A percentile compares a stretch with the other conserved stretches of the same genome.
These are phyloP conservation scores for Hemithea aestivaria DNA, from an alignment of 2,888 invertebrate species.

Conservation along the genomic window DNA sequence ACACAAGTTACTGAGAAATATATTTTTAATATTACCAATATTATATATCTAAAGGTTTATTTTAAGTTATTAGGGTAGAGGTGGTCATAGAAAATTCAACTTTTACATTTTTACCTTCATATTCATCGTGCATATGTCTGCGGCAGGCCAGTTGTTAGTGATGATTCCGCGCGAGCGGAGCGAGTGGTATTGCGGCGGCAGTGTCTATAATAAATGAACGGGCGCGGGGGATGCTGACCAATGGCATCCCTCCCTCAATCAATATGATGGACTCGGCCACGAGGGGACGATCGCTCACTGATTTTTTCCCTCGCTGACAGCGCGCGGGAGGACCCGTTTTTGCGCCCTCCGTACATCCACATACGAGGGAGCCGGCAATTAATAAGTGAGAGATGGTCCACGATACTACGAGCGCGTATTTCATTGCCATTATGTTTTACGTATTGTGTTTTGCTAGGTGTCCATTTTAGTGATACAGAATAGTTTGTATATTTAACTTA, in stretches of 20 bases:
- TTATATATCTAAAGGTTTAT: no score
- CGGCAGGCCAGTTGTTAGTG: conserved; percentile 12
- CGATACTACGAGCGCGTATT: conserved; percentile 24
- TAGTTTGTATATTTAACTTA: no score
- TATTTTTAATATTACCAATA: no score
- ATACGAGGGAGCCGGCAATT: conserved; percentile 70
- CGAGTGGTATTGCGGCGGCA: conserved; percentile 36
- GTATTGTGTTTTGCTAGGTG: no score
- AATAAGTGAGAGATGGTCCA: conserved; percentile 65
- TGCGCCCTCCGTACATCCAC: conserved; percentile 67
- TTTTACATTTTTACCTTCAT: no score
- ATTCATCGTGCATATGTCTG: no score
- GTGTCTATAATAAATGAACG: conserved; percentile 81
- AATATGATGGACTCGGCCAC: conserved; percentile 80
- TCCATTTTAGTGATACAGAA: no score
- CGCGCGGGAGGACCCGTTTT: conserved; percentile 75
- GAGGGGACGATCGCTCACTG: conserved; percentile 80
- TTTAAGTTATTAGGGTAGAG: no score
- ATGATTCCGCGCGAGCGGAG: conserved; percentile 41
- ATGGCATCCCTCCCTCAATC: conserved; percentile 79
- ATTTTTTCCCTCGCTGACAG: conserved; percentile 79
- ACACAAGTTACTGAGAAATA: no score
- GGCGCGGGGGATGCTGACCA: conserved; percentile 76
- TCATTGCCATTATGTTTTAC: conserved; percentile 5
- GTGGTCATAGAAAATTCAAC: no score